Evolutionary conservation across 2,888 invertebrate species (phyloP), one percentile per base, ranked within the genome.

Genomic region (Dioctria linearis): DNA sequence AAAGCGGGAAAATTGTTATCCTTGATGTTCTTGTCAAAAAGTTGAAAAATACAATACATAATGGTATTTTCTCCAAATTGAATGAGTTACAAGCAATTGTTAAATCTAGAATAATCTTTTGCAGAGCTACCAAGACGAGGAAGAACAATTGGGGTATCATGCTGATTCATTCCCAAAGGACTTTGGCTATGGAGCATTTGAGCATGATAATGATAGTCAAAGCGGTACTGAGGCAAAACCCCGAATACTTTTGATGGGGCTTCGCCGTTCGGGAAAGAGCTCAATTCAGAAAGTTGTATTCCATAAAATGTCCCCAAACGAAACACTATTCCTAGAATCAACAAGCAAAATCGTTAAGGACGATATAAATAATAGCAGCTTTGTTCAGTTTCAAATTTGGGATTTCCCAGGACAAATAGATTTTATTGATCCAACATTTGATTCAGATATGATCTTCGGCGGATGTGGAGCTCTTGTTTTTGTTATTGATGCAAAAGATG

Each of bases 251-350:
- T 90, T 98, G 40, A 98, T 98, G 98, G 98, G 98, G 3, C 91
- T 98, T 13, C 91, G 98, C 88, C 94, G 99, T 88, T 98, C 98
- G 86, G 99, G 99, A 69, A 99, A 99, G 89, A 98, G 99, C 76
- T 99, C 99, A 0, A 99, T 99, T 86, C 98, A 98, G 88, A 99
- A 99, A 91, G 99, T 99, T 4, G 99, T 99, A n/a, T 99, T 99
- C 88, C 99, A 99, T 89, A 99, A 99, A 91, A 99, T 99, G 97
- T 98, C 99, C 3, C 99, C 99, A 2, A 99, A 99, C 90, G 99
- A 99, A 90, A 99, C 99, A 0, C 90, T 99, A 79, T 99, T 99
- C 88, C 90, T 99, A 83, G 99, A 99, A 89, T 98, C 98, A 83
- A 99, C 99, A 73, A 98, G 97, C 88, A 98, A 99, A 92, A 97